phyloP scores from a whole-genome alignment of 2,888 invertebrate genomes.

The Candidula unifasciata region DNA sequence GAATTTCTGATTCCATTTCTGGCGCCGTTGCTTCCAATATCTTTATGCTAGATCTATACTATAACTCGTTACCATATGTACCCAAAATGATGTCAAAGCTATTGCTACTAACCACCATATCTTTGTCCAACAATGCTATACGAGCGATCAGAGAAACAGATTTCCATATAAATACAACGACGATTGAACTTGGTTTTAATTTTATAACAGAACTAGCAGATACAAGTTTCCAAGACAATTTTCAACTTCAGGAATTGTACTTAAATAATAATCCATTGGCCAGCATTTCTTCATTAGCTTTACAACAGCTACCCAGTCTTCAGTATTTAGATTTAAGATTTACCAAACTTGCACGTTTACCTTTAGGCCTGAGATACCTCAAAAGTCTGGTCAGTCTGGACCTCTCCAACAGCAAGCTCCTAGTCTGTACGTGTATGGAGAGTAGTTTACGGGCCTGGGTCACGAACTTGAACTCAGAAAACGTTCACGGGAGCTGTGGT shows the following conservation, averaged over 20 bases:
- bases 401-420: neutral
- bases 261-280: neutral
- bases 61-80: neutral
- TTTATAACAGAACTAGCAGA: neutral
- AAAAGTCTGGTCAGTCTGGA: neutral
- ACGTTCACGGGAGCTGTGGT: neutral
- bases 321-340: neutral
- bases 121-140: neutral
- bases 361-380: neutral
- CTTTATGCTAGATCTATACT: neutral
- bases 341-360: neutral
- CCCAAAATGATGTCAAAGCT: neutral
- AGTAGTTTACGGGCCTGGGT: neutral
- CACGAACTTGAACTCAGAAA: neutral
- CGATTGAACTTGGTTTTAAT: neutral
- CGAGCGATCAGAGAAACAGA: neutral
- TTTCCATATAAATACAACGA: neutral
- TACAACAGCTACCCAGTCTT: neutral
- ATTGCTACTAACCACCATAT: neutral
- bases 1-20: conserved; percentile 4
- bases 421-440: neutral
- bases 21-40: neutral
- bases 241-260: neutral
- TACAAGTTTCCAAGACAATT: conserved; percentile 4
- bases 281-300: neutral